phyloP scores from a whole-genome alignment of 2,797 vertebrate genomes.

The Bufotes viridis region DNA sequence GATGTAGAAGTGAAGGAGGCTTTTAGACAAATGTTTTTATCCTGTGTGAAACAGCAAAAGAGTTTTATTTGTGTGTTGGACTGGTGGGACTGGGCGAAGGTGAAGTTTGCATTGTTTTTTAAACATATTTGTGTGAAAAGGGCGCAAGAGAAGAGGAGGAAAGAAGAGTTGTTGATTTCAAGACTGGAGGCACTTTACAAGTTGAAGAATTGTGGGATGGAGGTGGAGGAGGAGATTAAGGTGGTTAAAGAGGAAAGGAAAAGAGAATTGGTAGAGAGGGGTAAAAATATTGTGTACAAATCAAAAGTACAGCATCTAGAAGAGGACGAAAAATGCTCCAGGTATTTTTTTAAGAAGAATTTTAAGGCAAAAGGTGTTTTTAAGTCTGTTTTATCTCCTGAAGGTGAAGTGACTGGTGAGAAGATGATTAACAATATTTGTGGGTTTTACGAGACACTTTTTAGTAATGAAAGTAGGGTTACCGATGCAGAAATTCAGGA shows the following conservation, averaged over 20 bases:
- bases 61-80: not conserved
- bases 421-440: not conserved
- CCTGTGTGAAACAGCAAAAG: not conserved
- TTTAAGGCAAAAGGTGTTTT: not conserved
- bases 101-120: not conserved
- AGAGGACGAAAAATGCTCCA: not conserved
- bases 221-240: not conserved
- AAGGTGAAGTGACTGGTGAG: not conserved
- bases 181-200: not conserved
- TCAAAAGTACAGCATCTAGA: not conserved
- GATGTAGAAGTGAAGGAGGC: not conserved
- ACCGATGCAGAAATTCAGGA: not conserved
- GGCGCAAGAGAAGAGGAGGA: not conserved
- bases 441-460: not conserved
- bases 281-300: not conserved
- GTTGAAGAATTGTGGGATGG: not conserved
- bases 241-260: not conserved
- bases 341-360: not conserved
- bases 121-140: not conserved
- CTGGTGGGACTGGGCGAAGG: not conserved
- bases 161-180: not conserved
- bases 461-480: not conserved
- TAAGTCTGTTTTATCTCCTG: not conserved
- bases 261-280: not conserved
- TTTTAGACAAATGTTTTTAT: not conserved